These are phyloP conservation scores for Nysson spinosus DNA, from an alignment of 2,888 invertebrate genomes.

Conservation along the genomic window DNA sequence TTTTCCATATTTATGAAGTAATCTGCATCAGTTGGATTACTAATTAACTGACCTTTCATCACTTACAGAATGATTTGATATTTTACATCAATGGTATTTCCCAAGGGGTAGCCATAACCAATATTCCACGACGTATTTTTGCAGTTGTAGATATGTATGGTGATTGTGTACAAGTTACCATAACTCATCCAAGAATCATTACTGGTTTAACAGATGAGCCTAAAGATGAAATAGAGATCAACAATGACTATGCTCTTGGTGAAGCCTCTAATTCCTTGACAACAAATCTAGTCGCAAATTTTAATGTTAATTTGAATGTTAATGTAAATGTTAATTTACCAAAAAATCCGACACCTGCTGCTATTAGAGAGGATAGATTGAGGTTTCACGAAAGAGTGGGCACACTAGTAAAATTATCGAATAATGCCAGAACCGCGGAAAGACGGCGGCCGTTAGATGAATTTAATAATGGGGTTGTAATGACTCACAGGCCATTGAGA, in stretches of 20 bases:
- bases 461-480: constrained; percentile 97
- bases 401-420: constrained; percentile 90
- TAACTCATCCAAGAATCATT: constrained; percentile 76
- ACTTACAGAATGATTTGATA: constrained; percentile 86
- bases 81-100: constrained; percentile 94
- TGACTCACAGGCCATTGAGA: constrained; percentile 92
- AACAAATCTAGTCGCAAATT: constrained; percentile 74
- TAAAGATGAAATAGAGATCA: constrained; percentile 68
- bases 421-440: constrained; percentile 90
- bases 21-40: too few species aligned
- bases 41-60: constrained; percentile 20
- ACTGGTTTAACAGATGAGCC: constrained; percentile 49
- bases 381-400: constrained; percentile 94
- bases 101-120: constrained; percentile 90
- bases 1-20: too few species aligned
- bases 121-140: constrained; percentile 86
- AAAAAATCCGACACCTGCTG: constrained; percentile 71
- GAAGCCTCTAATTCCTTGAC: constrained; percentile 71
- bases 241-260: constrained; percentile 70
- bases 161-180: constrained; percentile 88
- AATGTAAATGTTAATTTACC: constrained; percentile 74
- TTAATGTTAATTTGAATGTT: constrained; percentile 76
- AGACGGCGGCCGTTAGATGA: constrained; percentile 93
- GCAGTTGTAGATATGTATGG: constrained; percentile 91
- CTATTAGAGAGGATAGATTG: constrained; percentile 81